These are phyloP conservation scores for Eidolon helvum DNA, from an alignment of 2,113 vertebrate species.

Conservation along the genomic window DNA sequence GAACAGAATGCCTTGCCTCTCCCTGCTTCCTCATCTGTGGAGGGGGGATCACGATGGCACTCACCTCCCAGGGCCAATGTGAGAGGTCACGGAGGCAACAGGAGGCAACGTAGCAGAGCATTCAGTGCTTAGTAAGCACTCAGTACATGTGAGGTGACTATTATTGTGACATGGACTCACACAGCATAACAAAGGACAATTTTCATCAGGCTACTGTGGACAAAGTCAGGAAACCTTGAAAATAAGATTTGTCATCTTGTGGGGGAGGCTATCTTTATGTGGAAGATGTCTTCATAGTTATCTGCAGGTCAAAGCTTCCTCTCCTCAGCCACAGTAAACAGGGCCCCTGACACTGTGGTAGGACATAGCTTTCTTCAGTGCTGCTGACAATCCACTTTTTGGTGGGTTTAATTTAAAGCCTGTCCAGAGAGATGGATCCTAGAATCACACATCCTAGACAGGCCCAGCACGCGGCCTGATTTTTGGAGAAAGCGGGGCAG, in stretches of 20 bases:
- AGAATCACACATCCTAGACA: background rate
- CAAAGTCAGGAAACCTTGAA: conserved; percentile 28
- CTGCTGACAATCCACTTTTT: no score
- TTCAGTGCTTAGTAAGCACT: background rate
- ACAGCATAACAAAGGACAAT: background rate
- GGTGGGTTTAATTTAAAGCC: background rate
- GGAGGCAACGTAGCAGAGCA: background rate
- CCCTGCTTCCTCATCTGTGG: background rate
- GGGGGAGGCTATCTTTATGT: background rate
- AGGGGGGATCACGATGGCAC: background rate
- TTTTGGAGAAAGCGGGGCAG: background rate
- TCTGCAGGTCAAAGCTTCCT: conserved; percentile 2
- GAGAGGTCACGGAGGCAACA: background rate
- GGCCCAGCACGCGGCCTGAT: background rate
- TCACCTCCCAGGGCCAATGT: background rate
- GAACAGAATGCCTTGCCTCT: background rate
- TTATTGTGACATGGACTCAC: background rate
- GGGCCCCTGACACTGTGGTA: background rate
- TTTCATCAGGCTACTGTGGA: background rate
- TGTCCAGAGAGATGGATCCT: background rate
- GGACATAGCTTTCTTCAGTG: background rate
- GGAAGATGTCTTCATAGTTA: background rate
- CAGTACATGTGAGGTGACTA: background rate
- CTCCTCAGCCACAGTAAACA: background rate
- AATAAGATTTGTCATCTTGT: conserved; percentile 11